A percentile compares a stretch with the other conserved stretches of the same genome.
phyloP scores from a whole-genome alignment of 2,888 invertebrate species.

The Petrolisthes manimaculis region DNA sequence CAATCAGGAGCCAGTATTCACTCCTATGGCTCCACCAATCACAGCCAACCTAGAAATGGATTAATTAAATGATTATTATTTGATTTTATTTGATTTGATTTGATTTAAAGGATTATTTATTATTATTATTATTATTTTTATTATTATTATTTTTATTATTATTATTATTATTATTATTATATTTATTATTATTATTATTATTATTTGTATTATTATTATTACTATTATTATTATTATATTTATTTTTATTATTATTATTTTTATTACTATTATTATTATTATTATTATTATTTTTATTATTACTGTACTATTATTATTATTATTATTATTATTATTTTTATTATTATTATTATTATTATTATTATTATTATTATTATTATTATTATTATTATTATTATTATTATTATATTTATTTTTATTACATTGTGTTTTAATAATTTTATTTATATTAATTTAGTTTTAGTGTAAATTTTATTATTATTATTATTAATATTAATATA shows the following conservation, averaged over 20 bases:
- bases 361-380: slow-evolving; percentile 6
- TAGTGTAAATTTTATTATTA: no score
- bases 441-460: no score
- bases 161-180: not conserved
- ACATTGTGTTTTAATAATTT: no score
- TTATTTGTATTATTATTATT: slow-evolving; percentile 7
- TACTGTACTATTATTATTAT: slow-evolving; percentile 15
- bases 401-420: not conserved
- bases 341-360: slow-evolving; percentile 5
- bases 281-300: not conserved
- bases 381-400: slow-evolving; percentile 13
- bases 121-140: not conserved
- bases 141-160: not conserved
- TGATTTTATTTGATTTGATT: not conserved
- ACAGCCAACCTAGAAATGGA: not conserved
- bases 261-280: slow-evolving; percentile 10
- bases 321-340: slow-evolving; percentile 2
- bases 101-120: not conserved
- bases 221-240: not conserved
- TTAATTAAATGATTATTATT: not conserved
- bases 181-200: not conserved
- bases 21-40: not conserved
- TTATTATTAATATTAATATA: no score
- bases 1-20: no score
- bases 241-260: not conserved